Conservation (phyloP, 2,113 vertebrate genomes). For the Setophaga kirtlandii region DNA sequence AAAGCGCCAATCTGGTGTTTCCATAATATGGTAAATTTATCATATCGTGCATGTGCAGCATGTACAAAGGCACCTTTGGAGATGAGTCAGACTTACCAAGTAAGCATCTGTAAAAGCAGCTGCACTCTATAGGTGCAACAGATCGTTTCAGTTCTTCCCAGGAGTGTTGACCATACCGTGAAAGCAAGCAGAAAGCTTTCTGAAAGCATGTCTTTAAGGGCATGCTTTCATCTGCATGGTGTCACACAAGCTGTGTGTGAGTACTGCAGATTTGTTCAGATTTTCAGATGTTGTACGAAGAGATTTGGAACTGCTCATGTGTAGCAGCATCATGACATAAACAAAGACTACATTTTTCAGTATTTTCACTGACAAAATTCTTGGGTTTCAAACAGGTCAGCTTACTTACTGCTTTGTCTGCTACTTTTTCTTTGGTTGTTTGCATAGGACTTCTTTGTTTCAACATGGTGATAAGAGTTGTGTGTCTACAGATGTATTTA, state of each 20-base stretch:
- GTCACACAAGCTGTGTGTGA: neutral
- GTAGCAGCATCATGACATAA: neutral
- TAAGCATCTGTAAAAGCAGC: conserved; percentile 8
- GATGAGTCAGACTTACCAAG: neutral
- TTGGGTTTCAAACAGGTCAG: neutral
- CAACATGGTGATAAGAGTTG: neutral
- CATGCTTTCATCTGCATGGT: neutral
- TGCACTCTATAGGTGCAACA: neutral
- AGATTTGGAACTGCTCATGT: neutral
- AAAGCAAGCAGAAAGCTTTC: neutral
- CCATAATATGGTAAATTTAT: conserved; percentile 24
- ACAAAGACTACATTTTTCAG: neutral
- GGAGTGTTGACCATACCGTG: neutral
- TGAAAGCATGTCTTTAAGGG: neutral
- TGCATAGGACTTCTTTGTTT: neutral
- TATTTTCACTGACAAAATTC: neutral
- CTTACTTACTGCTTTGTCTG: neutral
- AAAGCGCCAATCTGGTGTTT: conserved; percentile 6
- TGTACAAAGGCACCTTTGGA: conserved; percentile 2
- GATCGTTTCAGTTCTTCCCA: neutral
- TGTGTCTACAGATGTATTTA: neutral
- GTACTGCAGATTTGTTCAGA: neutral
- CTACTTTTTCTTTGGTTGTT: neutral
- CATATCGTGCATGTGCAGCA: neutral
- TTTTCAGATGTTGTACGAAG: neutral